phyloP scores from a whole-genome alignment of 1,140 invertebrate species.

The Agrilus planipennis region DNA sequence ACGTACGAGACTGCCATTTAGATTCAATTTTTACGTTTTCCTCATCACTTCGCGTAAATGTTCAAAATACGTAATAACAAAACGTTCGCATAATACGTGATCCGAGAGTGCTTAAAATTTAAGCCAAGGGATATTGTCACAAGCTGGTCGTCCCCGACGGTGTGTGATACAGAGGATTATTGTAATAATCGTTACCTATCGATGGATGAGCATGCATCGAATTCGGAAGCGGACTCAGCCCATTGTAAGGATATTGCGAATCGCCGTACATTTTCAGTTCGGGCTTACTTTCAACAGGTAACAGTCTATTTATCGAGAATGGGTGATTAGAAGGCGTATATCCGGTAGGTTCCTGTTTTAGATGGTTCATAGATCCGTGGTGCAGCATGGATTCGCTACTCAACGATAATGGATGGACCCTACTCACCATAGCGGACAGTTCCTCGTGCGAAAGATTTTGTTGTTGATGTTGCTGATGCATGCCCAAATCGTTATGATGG shows the following conservation, averaged over 20 bases:
- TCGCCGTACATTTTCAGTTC: conserved; percentile 75
- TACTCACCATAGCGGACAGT: conserved; percentile 50
- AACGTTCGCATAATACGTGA: no score
- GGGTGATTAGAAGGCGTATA: conserved; percentile 75
- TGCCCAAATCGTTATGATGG: conserved; percentile 36
- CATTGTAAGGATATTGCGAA: conserved; percentile 55
- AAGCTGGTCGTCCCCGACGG: conserved; percentile 52
- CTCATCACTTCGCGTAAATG: no score
- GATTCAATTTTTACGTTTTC: no score
- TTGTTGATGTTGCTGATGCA: conserved; percentile 34
- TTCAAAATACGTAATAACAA: no score
- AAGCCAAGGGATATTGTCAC: conserved; percentile 64
- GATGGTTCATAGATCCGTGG: conserved; percentile 41
- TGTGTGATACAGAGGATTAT: conserved; percentile 62
- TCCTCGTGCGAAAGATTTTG: conserved; percentile 46
- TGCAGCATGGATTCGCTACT: conserved; percentile 47
- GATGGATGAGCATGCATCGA: conserved; percentile 44
- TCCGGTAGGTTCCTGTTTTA: conserved; percentile 68
- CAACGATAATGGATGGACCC: conserved; percentile 43
- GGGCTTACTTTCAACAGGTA: conserved; percentile 73
- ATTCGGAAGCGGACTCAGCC: conserved; percentile 46
- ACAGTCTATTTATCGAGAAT: conserved; percentile 85
- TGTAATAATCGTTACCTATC: conserved; percentile 66
- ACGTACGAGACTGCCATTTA: no score
- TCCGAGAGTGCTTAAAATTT: conserved; percentile 34